Base-by-base conservation (phyloP, 1,140 invertebrate genomes). In the Sweltsa coloradensis region DNA sequence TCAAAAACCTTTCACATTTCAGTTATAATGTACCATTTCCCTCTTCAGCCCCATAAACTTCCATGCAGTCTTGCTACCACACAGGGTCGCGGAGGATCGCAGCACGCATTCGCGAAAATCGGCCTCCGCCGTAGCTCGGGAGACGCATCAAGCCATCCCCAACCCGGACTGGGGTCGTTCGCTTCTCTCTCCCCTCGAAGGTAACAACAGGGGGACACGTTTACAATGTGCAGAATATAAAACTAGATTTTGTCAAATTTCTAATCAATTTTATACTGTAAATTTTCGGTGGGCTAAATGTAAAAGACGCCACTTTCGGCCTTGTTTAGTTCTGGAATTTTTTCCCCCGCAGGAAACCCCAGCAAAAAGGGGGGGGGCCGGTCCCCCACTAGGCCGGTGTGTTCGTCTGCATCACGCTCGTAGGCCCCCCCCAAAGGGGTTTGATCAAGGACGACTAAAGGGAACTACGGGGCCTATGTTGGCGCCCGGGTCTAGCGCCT, bases 391-490 rank as follows among this genome's bases (percentile, higher is more conserved):
- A 98, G 57, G 85, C 91, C 0, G 79, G 89, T 1, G 83, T 97
- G 22, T 97, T 97, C 66, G 84, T 88, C 11, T 97, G 93, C 60
- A 84, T 99, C n/a, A 93, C 91, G 25, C 72, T 97, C 47, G 61
- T 99, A 1, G 88, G 86, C 0, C 81, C n/a, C 62, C 88, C 93
- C 7, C 81, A 93, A 0, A 81, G 82, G 51, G 75, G 78, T 27
- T 68, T 73, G 9, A 85, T 89, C 52, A 75, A 76, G 3, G 65
- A 68, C 41, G 89, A 96, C 58, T 81, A 97, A 0, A 76, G 74
- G 45, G 87, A 91, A 37, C 68, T 97, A 9, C 64, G 9, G 90
- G 94, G 55, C 78, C 86, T 11, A 93, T 98, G 87, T 76, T 97
- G 57, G 79, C 85, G 4, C 92, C 89, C 7, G 91, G 90, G 3